Conservation (phyloP, 2,888 invertebrate genomes). For the Pyrgus malvae region DNA sequence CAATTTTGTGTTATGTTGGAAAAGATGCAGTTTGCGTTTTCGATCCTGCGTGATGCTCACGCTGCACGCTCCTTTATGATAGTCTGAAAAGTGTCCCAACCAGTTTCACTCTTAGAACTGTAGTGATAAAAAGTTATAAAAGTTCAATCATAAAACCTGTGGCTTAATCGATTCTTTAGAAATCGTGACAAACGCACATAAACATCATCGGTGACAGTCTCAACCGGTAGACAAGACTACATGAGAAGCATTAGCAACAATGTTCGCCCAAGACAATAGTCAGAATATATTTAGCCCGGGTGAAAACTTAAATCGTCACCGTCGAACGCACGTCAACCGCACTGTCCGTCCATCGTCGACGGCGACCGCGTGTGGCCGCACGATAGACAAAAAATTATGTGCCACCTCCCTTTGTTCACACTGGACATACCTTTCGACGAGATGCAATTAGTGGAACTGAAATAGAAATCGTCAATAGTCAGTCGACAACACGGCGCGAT, state of each 20-base stretch:
- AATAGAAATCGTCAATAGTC: constrained; percentile 76
- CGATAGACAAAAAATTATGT: constrained; percentile 75
- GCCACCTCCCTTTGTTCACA: constrained; percentile 78
- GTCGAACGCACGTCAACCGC: constrained; percentile 61
- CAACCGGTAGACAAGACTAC: not conserved
- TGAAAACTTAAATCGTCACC: constrained; percentile 79
- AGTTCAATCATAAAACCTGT: too few species aligned
- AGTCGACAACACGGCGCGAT: constrained; percentile 68
- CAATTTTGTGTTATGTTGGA: too few species aligned
- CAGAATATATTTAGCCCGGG: constrained; percentile 69
- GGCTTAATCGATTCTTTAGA: too few species aligned
- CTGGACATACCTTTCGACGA: constrained; percentile 81
- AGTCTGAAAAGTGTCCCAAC: too few species aligned
- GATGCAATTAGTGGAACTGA: constrained; percentile 78
- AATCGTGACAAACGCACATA: too few species aligned
- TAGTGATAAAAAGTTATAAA: too few species aligned
- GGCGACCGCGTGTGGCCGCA: constrained; percentile 72
- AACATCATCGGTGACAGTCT: not conserved
- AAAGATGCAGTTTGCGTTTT: too few species aligned
- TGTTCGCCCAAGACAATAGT: constrained; percentile 16
- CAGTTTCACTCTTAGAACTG: too few species aligned
- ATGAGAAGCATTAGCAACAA: constrained; percentile 10
- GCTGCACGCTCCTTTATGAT: too few species aligned
- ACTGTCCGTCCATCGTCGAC: constrained; percentile 69
- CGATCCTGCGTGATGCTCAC: too few species aligned